phyloP scores from a whole-genome alignment of 1,140 invertebrate species.

The Eumeta japonica region DNA sequence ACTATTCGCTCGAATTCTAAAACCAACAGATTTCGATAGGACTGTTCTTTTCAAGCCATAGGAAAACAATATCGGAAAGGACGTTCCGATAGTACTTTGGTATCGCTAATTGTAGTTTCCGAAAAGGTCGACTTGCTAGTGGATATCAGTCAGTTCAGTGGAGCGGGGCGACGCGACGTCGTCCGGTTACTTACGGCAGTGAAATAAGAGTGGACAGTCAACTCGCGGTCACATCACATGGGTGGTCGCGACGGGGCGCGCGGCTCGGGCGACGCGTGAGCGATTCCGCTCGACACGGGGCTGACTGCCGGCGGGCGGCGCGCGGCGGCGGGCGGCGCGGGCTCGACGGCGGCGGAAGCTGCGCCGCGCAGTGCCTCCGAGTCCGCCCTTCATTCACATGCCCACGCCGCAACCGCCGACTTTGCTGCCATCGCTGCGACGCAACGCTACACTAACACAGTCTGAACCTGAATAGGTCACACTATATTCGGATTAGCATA shows the following conservation, averaged over 20 bases:
- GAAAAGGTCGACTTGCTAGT: constrained; percentile 25
- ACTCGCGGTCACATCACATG: constrained; percentile 37
- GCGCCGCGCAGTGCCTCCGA: too few species aligned
- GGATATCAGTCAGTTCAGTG: constrained; percentile 4
- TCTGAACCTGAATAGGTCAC: too few species aligned
- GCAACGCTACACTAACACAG: too few species aligned
- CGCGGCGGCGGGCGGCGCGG: constrained; percentile 45
- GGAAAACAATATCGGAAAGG: constrained; percentile 19
- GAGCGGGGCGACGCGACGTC: too few species aligned
- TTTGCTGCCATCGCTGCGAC: too few species aligned
- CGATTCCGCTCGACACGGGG: constrained; percentile 33
- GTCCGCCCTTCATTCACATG: constrained; percentile 50
- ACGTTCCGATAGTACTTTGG: constrained; percentile 11
- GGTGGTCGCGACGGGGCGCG: constrained; percentile 31
- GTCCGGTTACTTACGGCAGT: constrained; percentile 39
- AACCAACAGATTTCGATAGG: constrained; percentile 17
- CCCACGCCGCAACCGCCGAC: too few species aligned
- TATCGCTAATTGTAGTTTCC: constrained; percentile 20
- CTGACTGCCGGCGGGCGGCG: constrained; percentile 35
- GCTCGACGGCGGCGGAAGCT: constrained; percentile 28
- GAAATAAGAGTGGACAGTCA: too few species aligned
- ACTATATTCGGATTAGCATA: too few species aligned
- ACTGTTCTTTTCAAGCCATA: constrained; percentile 25
- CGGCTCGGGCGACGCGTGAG: constrained; percentile 27
- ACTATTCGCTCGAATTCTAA: too few species aligned